A percentile compares a stretch with the other conserved stretches of the same genome.
These are phyloP conservation scores for Lepeophtheirus salmonis DNA, from an alignment of 1,140 invertebrate genomes.

Conservation along the genomic window DNA sequence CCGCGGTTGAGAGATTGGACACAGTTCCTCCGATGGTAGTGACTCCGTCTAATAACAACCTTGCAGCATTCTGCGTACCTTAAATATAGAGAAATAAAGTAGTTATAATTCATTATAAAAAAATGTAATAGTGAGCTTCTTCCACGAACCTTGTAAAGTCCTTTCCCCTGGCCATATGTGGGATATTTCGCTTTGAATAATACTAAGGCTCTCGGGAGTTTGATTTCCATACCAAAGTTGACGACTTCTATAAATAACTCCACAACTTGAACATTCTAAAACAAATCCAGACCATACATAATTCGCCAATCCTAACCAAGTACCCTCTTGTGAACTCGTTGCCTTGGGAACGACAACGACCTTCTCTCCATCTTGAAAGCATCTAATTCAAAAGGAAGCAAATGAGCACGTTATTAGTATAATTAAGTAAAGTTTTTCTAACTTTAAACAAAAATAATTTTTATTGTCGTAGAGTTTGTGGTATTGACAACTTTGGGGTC, in stretches of 20 bases:
- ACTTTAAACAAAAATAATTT: conserved; percentile 31
- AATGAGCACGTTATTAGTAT: conserved; percentile 28
- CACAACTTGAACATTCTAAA: conserved; percentile 57
- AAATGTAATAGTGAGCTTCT: neutral
- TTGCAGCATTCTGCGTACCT: conserved; percentile 44
- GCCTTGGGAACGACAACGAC: conserved; percentile 41
- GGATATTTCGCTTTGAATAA: conserved; percentile 44
- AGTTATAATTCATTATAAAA: neutral
- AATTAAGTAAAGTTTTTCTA: too few relatives aligned
- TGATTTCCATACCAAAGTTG: conserved; percentile 71
- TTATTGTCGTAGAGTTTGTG: conserved; percentile 26
- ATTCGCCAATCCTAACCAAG: conserved; percentile 49
- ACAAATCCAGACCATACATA: conserved; percentile 59
- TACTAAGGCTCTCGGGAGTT: conserved; percentile 42
- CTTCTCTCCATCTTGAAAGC: conserved; percentile 39
- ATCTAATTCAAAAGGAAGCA: conserved; percentile 50
- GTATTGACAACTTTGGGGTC: conserved; percentile 26
- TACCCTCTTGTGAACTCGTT: conserved; percentile 39
- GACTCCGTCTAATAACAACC: conserved; percentile 52
- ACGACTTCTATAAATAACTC: conserved; percentile 56
- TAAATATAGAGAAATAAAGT: neutral
- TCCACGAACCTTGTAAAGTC: conserved; percentile 20
- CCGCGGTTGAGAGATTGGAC: conserved; percentile 39
- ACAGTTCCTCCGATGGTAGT: conserved; percentile 48
- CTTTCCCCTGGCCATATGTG: conserved; percentile 60